These are phyloP conservation scores for Beroe forskalii DNA, from an alignment of 37 sponge, comb jelly and placozoan species.

Conservation along the genomic window DNA sequence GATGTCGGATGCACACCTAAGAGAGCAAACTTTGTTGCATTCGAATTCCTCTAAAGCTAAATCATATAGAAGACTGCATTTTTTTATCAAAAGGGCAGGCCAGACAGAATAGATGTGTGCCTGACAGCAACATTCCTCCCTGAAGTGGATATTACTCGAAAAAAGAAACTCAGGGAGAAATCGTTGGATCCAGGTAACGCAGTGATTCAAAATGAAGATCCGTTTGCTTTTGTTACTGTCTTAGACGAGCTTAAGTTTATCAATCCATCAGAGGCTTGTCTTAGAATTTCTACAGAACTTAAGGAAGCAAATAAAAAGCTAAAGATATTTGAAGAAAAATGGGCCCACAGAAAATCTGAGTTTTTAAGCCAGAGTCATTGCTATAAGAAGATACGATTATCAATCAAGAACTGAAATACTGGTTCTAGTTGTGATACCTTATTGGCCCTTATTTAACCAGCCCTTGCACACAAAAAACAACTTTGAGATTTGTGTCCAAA, in stretches of 20 bases:
- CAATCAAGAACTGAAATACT: no score
- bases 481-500: no score
- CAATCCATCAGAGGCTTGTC: constrained; percentile 4
- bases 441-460: no score
- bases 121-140: no score
- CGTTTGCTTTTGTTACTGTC: constrained; percentile 21
- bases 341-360: constrained; percentile 18
- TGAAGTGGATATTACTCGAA: neutral
- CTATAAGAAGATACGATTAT: neutral
- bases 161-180: neutral
- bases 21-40: no score
- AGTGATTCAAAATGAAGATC: neutral
- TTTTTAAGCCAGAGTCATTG: neutral
- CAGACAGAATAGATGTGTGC: no score
- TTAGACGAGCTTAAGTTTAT: neutral
- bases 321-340: neutral
- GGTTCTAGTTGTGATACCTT: no score
- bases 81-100: no score
- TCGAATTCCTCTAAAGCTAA: no score
- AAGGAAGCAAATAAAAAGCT: neutral
- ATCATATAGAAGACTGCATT: no score
- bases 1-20: no score
- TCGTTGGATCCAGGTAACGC: neutral
- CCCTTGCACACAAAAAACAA: no score
- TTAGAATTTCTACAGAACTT: neutral